These are phyloP conservation scores for Echinometra lucunter DNA, from an alignment of 53 echinoderm and acorn worm genomes.

Conservation along the genomic window DNA sequence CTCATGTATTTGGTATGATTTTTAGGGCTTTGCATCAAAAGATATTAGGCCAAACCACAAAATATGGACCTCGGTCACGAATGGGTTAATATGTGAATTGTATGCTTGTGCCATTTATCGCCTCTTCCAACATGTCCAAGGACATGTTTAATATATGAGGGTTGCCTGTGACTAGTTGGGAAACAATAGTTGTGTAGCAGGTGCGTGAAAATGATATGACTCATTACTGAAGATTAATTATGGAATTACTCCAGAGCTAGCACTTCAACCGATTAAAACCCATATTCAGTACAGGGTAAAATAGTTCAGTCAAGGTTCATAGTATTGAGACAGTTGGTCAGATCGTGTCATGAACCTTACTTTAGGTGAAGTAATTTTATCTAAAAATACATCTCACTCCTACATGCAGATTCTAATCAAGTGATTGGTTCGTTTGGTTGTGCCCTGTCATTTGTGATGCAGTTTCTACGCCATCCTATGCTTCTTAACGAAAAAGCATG, in stretches of 20 bases:
- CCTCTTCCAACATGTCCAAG: background rate
- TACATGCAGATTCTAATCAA: too few relatives aligned
- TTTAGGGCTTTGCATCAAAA: too few relatives aligned
- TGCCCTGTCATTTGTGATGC: too few relatives aligned
- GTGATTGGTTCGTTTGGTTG: too few relatives aligned
- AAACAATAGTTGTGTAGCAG: slow-evolving; percentile 16
- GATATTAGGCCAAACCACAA: too few relatives aligned
- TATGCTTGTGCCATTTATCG: background rate
- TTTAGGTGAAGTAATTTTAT: too few relatives aligned
- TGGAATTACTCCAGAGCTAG: slow-evolving; percentile 30
- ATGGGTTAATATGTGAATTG: background rate
- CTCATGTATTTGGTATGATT: too few relatives aligned
- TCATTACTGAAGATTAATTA: slow-evolving; percentile 38
- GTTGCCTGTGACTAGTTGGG: background rate
- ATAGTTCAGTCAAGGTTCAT: background rate
- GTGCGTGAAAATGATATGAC: slow-evolving; percentile 34
- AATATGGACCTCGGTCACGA: too few relatives aligned
- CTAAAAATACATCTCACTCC: too few relatives aligned
- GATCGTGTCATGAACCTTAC: background rate
- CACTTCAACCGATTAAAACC: background rate
- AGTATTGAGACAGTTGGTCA: background rate
- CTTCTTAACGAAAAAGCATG: too few relatives aligned
- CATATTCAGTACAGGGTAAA: background rate
- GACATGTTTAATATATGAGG: background rate
- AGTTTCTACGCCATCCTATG: too few relatives aligned